Evolutionary conservation across 1,140 invertebrate species (phyloP), one percentile per base, ranked within the genome.

Genomic region (Nasonia longicornis): DNA sequence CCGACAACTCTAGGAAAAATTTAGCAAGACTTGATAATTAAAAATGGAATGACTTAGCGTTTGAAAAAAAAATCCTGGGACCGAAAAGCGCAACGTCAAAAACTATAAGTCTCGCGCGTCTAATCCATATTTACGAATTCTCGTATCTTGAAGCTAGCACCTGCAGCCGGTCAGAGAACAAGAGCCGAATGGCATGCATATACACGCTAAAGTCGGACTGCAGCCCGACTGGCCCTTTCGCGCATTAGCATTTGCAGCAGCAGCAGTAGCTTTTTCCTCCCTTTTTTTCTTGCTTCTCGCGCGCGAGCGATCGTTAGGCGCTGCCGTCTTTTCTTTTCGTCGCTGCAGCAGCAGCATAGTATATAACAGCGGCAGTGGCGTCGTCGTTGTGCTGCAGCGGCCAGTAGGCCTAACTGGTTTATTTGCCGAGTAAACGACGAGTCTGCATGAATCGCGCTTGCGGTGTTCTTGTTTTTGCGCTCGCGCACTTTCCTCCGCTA

Each of bases 381-480:
- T 14, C 35, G 69, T 71, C 35, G 69, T 71, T 71, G 22, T 10
- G 42, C 71, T n/a, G 42, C 48, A 20, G 42, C 22, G 16, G 38
- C 10, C 42, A 22, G 45, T 72, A 16, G 22, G 35, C 70, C 22
- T 2, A 58, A 58, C 26, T 74, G 72, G 22, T 35, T 74, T 74
- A 29, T 74, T 74, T 74, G 72, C 29, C 45, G 58, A 42, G 58
- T 26, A 76, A 76, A 76, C 74, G 74, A 76, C 35, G 74, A 76
- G 52, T 76, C 67, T 66, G 74, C 74, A 66, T 76, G 52, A 76
- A 66, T 66, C 31, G 74, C n/a, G 20, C n/a, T 64, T 66, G 45
- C 31, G 29, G 58, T n/a, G 74, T 22, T n/a, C 29, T 76, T 76
- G 58, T 42, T 76, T 63, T 63, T 35, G 26, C 71, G n/a, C 45